phyloP scores from a whole-genome alignment of 2,888 invertebrate species.

The Agrotis exclamationis region DNA sequence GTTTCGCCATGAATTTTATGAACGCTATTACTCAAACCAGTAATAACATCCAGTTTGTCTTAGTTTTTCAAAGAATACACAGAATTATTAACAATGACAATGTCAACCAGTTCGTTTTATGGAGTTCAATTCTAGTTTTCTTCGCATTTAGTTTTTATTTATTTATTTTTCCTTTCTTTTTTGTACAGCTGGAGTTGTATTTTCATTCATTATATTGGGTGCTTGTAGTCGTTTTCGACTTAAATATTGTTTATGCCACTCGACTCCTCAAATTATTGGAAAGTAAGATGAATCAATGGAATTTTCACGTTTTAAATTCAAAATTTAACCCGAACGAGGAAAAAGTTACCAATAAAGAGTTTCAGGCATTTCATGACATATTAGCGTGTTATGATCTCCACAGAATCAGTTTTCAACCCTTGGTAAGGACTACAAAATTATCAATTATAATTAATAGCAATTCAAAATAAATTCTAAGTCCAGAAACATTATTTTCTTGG shows the following conservation, averaged over 20 bases:
- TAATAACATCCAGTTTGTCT: neutral
- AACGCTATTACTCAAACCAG: neutral
- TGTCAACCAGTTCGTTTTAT: neutral
- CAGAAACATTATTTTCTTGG: too few species aligned
- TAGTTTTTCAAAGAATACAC: slow-evolving; percentile 4
- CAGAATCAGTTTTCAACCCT: neutral
- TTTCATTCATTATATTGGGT: neutral
- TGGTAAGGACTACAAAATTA: neutral
- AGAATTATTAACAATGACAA: neutral
- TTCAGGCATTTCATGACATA: neutral
- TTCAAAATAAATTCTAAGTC: neutral
- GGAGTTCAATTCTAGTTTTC: neutral
- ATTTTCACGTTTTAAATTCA: neutral
- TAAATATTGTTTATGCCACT: neutral
- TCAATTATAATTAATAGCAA: neutral
- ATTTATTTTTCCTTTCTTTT: neutral
- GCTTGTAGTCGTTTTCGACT: neutral
- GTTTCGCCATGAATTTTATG: neutral
- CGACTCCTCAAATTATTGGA: neutral
- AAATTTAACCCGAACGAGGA: neutral
- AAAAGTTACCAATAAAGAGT: neutral
- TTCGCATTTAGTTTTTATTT: neutral
- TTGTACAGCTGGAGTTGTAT: neutral
- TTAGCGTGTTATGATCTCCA: slow-evolving; percentile 1
- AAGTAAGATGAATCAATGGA: neutral